phyloP scores from a whole-genome alignment of 2,113 vertebrate species.

The Tragelaphus buxtoni region DNA sequence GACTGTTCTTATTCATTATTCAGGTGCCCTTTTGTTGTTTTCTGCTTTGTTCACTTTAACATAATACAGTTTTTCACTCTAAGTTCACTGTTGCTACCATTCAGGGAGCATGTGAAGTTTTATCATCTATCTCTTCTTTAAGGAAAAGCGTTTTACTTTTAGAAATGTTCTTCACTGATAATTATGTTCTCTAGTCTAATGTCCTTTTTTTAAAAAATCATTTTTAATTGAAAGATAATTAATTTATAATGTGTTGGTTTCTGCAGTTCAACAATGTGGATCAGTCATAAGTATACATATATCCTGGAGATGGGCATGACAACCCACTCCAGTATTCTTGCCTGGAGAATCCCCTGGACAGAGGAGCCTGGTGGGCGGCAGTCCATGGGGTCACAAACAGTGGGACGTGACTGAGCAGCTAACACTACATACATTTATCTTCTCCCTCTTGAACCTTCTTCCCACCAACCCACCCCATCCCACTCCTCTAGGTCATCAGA shows the following conservation, averaged over 20 bases:
- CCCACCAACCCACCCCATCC: not conserved
- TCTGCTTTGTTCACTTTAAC: not conserved
- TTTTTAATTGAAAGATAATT: not conserved
- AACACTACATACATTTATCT: not conserved
- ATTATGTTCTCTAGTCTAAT: constrained; percentile 17
- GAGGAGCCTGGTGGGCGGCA: not conserved
- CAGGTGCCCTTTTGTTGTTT: not conserved
- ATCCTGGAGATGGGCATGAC: not conserved
- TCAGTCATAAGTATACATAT: not conserved
- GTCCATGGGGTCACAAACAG: not conserved
- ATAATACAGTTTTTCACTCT: not conserved
- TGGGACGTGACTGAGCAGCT: not conserved
- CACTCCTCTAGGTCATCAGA: not conserved
- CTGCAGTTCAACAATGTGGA: not conserved
- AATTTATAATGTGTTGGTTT: not conserved
- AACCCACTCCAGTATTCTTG: not conserved
- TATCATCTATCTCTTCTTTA: not conserved
- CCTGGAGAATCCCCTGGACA: not conserved
- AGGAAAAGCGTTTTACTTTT: constrained; percentile 27
- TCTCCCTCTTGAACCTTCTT: not conserved
- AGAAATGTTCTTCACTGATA: not conserved
- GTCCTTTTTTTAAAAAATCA: not conserved
- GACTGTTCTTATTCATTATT: not conserved
- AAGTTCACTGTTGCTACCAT: not conserved
- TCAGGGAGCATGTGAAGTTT: not conserved